A percentile compares a stretch with the other conserved stretches of the same genome.
Conservation (phyloP, 2,113 vertebrate genomes). For the Gadus macrocephalus region DNA sequence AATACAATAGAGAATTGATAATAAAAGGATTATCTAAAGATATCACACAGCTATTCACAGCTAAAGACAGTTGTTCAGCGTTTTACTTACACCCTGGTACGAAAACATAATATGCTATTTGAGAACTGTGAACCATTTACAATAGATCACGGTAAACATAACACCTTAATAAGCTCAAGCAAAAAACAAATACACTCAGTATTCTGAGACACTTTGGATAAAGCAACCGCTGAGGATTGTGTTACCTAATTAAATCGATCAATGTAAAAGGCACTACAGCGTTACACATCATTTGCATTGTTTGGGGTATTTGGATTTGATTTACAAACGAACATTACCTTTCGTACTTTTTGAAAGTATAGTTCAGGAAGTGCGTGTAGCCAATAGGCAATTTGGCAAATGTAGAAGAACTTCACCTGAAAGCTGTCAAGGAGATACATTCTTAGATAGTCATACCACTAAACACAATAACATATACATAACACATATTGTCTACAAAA, state of each 20-base stretch:
- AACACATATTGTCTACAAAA: neutral
- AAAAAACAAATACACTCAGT: too few relatives aligned
- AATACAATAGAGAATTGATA: neutral
- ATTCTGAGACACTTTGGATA: too few relatives aligned
- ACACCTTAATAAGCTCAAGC: too few relatives aligned
- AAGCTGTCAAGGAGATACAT: slow-evolving; percentile 64
- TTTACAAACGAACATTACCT: slow-evolving; percentile 61
- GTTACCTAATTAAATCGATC: too few relatives aligned
- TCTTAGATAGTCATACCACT: neutral
- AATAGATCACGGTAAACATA: too few relatives aligned
- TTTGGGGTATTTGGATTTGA: neutral
- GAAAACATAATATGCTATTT: too few relatives aligned
- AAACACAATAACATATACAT: neutral
- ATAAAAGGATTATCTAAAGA: too few relatives aligned
- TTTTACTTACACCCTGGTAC: too few relatives aligned
- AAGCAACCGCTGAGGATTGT: too few relatives aligned
- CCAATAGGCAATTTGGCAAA: slow-evolving; percentile 87
- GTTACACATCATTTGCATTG: neutral
- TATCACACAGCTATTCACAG: too few relatives aligned
- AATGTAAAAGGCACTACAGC: neutral
- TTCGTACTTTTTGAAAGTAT: slow-evolving; percentile 81
- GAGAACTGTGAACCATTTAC: too few relatives aligned
- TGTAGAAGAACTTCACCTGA: slow-evolving; percentile 87
- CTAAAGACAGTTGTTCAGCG: too few relatives aligned
- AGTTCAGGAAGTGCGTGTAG: slow-evolving; percentile 80